Evolutionary conservation across 2,888 invertebrate genomes (phyloP).

Genomic region (Drosophila rubida): DNA sequence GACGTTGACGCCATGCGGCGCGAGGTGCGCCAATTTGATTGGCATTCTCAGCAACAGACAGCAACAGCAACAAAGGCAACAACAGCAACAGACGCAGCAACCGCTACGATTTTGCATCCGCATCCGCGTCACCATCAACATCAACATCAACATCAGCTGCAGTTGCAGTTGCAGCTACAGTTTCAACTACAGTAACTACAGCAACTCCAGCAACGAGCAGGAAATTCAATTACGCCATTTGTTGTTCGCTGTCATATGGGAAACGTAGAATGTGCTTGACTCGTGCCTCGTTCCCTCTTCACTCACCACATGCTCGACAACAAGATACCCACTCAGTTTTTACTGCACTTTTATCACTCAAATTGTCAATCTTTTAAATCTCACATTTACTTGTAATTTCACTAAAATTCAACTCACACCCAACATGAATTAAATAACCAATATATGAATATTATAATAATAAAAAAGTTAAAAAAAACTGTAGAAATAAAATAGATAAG

Average conservation of each 20-base stretch:
- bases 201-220: constrained; percentile 30
- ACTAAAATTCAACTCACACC: too few species aligned
- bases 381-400: too few species aligned
- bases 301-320: not conserved
- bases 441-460: too few species aligned
- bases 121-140: constrained; percentile 14
- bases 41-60: constrained; percentile 61
- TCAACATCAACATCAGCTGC: constrained; percentile 19
- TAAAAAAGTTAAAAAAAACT: too few species aligned
- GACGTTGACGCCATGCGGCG: constrained; percentile 49
- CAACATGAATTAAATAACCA: too few species aligned
- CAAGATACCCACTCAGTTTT: not conserved
- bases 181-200: not conserved
- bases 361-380: not conserved
- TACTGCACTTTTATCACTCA: not conserved
- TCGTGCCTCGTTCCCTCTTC: constrained; percentile 19
- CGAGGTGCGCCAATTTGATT: constrained; percentile 76
- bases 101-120: constrained; percentile 3
- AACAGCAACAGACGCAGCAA: constrained; percentile 23
- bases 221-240: constrained; percentile 67
- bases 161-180: constrained; percentile 7
- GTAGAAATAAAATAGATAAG: too few species aligned
- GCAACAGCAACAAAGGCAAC: constrained; percentile 44
- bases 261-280: constrained; percentile 32
- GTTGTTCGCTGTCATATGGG: constrained; percentile 43